Base-by-base conservation (phyloP, 2,888 invertebrate species). In the Campaea margaritaria region DNA sequence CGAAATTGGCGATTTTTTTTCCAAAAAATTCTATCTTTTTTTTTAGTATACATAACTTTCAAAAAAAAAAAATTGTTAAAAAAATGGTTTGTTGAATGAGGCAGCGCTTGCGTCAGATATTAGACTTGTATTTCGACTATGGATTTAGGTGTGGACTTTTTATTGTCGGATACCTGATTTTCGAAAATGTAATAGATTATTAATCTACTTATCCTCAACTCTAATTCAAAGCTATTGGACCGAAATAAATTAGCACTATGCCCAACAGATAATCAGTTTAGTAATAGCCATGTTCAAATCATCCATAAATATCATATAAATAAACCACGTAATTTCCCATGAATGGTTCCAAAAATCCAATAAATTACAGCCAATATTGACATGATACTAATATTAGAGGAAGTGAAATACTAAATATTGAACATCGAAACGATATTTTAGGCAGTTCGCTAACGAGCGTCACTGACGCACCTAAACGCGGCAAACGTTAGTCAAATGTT, bases 261-360 rank as follows among this genome's bases (percentile, higher is more conserved):
- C 9, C 14, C 14, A 39, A 39, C 2, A 12, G 12, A 21, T 43
- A 21, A 16, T 43, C 16, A 43, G 16, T 15, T 12, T 21, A 43
- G 11, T 43, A 43, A 21, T 12, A 10, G 10, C 1, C 11, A 4
- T 14, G n/a, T 43, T 14, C 27, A 14, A 13, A 5, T 13, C 39
- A 10, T 13, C 28, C 14, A 52, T 52, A 38, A 13, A 52, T 31
- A 46, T 45, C 44, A 36, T 36, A 49, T 27, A 44, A 36, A 28
- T 12, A 45, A 36, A 56, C 63, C 60, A 68, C 64, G 63, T 69
- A 67, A 76, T 76, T 74, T 76, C 75, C 75, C 69, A 50, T 48
- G 14, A 36, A 43, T 14, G n/a, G 15, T 10, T 13, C 9, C 9
- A 27, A 21, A 38, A 14, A 44, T 52, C 27, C 44, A 38, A 52